Percentiles rank a stretch among this genome's conserved stretches.
These are phyloP conservation scores for Oceanites oceanicus DNA, from an alignment of 2,113 vertebrate species.

Conservation along the genomic window DNA sequence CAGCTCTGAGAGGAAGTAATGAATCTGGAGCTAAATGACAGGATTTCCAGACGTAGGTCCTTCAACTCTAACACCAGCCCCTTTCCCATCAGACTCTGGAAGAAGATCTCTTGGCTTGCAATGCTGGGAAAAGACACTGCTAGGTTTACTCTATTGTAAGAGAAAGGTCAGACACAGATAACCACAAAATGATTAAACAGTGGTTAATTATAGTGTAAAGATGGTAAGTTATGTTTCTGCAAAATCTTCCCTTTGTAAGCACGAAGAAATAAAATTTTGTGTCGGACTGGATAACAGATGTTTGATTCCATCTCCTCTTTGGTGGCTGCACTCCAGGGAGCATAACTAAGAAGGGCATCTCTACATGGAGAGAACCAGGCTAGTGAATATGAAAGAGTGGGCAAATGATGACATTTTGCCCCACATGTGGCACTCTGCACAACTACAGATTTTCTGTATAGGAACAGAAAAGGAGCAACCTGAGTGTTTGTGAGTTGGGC, in stretches of 20 bases:
- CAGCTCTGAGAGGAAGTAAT: neutral
- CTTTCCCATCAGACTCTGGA: neutral
- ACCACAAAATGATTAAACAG: neutral
- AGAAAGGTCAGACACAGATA: neutral
- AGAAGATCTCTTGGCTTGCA: neutral
- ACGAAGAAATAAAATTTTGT: constrained; percentile 35
- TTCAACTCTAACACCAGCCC: neutral
- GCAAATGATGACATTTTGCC: constrained; percentile 1
- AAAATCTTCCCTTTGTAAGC: constrained; percentile 25
- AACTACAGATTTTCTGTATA: neutral
- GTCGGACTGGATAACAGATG: constrained; percentile 11
- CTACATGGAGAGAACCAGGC: constrained; percentile 16
- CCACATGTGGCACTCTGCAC: neutral
- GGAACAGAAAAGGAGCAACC: neutral
- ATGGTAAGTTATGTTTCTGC: neutral
- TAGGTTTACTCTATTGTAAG: neutral
- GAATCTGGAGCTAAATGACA: neutral
- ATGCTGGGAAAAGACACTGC: neutral
- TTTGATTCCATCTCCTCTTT: constrained; percentile 47
- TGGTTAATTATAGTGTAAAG: neutral
- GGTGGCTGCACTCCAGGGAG: constrained; percentile 20
- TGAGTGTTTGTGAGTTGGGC: neutral
- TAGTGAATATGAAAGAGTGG: neutral
- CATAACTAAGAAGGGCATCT: constrained; percentile 50
- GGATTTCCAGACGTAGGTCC: neutral